Conservation (phyloP, 2,888 invertebrate species). For the Dione juno region DNA sequence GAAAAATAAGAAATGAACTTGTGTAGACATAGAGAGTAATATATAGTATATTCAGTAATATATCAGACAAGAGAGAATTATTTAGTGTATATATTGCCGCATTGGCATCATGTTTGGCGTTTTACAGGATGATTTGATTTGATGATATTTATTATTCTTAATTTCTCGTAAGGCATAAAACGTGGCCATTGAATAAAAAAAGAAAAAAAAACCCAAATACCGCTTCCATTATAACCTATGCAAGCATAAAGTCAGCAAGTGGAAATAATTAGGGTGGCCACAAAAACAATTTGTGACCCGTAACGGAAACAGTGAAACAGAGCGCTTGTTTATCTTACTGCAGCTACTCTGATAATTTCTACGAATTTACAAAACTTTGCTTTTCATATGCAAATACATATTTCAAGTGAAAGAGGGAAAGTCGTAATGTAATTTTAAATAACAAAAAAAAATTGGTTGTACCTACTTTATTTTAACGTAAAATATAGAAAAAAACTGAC, state of each 20-base stretch:
- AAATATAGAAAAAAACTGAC: no score
- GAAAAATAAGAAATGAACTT: no score
- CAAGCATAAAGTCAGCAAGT: slow-evolving; percentile 66
- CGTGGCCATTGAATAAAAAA: no score
- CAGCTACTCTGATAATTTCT: slow-evolving; percentile 46
- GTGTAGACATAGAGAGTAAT: no score
- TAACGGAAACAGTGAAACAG: slow-evolving; percentile 56
- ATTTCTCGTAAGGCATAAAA: neutral
- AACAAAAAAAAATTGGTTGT: neutral
- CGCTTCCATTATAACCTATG: slow-evolving; percentile 51
- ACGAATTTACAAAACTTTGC: slow-evolving; percentile 37
- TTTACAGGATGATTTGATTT: no score
- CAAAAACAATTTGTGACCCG: slow-evolving; percentile 81
- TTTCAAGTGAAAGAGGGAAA: slow-evolving; percentile 1
- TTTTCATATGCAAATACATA: slow-evolving; percentile 40
- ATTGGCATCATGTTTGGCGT: no score
- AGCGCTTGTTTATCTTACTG: slow-evolving; percentile 42
- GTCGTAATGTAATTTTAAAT: neutral
- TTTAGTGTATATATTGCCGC: no score
- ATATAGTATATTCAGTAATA: no score
- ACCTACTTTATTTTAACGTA: neutral
- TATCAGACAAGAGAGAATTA: no score
- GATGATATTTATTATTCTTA: no score
- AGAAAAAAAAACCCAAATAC: no score
- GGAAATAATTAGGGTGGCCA: slow-evolving; percentile 76